phyloP scores from a whole-genome alignment of 2,797 vertebrate species.

The Helicolenus hilgendorfi region DNA sequence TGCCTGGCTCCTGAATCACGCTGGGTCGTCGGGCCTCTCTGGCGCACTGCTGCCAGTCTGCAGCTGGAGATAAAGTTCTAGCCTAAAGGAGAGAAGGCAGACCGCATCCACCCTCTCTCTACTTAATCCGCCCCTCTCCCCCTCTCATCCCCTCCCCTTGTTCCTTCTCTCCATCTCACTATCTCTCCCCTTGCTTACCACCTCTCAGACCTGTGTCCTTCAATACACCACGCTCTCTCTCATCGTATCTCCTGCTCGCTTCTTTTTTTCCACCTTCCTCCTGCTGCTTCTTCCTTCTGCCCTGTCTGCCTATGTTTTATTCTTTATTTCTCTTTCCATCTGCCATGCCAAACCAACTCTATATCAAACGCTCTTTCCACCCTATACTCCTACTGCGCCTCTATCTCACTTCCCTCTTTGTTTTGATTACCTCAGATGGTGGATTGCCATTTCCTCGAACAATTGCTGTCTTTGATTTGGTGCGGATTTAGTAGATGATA shows the following conservation, averaged over 20 bases:
- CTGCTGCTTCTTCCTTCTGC: slow-evolving; percentile 22
- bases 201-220: slow-evolving; percentile 66
- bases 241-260: background rate
- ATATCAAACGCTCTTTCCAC: background rate
- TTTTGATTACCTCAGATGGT: slow-evolving; percentile 4
- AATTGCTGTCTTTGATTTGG: background rate
- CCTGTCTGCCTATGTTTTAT: slow-evolving; percentile 2
- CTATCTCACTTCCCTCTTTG: background rate
- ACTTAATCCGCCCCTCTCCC: slow-evolving; percentile 59
- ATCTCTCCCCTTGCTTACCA: slow-evolving; percentile 50
- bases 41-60: slow-evolving; percentile 68
- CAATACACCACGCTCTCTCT: slow-evolving; percentile 23
- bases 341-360: background rate
- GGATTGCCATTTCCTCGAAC: background rate
- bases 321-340: slow-evolving; percentile 30
- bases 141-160: slow-evolving; percentile 52
- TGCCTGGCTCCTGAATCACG: slow-evolving; percentile 35
- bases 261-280: background rate
- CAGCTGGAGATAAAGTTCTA: slow-evolving; percentile 80
- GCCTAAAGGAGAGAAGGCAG: slow-evolving; percentile 63
- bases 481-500: background rate
- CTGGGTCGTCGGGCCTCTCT: slow-evolving; percentile 40
- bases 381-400: background rate
- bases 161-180: slow-evolving; percentile 64
- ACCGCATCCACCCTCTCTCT: slow-evolving; percentile 61